These are phyloP conservation scores for Tetanocera ferruginea DNA, from an alignment of 2,888 invertebrate genomes.

Conservation along the genomic window DNA sequence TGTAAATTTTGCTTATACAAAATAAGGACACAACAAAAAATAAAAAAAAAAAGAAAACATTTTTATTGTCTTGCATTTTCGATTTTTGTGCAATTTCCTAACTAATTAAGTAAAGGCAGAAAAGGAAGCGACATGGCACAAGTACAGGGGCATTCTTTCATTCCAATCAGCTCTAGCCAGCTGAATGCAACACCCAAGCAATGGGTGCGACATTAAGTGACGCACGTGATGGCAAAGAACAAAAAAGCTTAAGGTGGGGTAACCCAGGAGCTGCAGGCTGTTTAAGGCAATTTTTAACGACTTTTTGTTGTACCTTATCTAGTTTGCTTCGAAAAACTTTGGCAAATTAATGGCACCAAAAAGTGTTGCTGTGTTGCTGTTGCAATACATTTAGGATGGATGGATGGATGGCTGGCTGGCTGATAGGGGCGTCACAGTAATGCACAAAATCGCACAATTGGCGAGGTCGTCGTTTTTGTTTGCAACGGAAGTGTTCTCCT, in stretches of 20 bases:
- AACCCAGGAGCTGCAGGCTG: background rate
- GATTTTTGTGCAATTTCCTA: slow-evolving; percentile 13
- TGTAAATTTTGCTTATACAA: slow-evolving; percentile 1
- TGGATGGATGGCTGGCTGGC: background rate
- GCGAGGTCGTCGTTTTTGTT: slow-evolving; percentile 28
- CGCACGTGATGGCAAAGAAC: slow-evolving; percentile 11
- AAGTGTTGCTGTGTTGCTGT: background rate
- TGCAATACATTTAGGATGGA: background rate
- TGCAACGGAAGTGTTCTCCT: slow-evolving; percentile 15
- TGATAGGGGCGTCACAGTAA: background rate
- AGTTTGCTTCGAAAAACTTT: slow-evolving; percentile 20
- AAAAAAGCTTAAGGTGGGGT: background rate
- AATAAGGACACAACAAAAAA: no score
- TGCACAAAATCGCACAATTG: background rate
- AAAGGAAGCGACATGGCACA: background rate
- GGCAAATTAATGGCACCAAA: slow-evolving; percentile 27
- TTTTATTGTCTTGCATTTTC: slow-evolving; percentile 25
- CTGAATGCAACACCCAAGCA: background rate
- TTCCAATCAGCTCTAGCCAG: background rate
- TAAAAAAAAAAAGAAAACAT: background rate
- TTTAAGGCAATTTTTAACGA: slow-evolving; percentile 21
- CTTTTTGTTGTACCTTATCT: slow-evolving; percentile 28
- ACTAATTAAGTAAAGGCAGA: background rate
- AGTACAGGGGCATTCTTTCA: background rate
- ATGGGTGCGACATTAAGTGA: slow-evolving; percentile 20